Evolutionary conservation across 2,113 vertebrate genomes (phyloP).

Genomic region (Phaethon lepturus): DNA sequence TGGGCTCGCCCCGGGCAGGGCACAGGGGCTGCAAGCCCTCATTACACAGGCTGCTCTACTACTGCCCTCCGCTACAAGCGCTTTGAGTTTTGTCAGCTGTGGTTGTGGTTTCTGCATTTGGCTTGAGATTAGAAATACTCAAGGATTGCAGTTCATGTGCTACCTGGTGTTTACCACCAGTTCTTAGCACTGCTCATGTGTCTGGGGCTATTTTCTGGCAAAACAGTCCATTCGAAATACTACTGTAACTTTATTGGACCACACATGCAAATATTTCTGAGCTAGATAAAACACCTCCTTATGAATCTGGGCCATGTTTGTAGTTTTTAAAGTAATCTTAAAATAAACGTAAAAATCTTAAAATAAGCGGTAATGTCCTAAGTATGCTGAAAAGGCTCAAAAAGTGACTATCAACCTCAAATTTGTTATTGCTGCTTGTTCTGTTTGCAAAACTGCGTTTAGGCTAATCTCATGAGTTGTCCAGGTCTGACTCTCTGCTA

Average conservation of each 20-base stretch:
- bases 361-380: not conserved
- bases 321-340: constrained; percentile 17
- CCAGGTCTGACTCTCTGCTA: not conserved
- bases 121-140: not conserved
- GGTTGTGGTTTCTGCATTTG: not conserved
- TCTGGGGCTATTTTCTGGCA: not conserved
- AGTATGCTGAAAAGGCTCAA: constrained; percentile 3
- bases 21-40: not conserved
- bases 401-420: not conserved
- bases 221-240: not conserved
- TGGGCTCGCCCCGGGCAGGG: not conserved
- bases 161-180: not conserved
- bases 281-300: not conserved
- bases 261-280: not conserved
- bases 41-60: not conserved
- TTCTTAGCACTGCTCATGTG: not conserved
- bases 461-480: not conserved
- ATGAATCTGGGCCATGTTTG: not conserved
- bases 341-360: constrained; percentile 39
- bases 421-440: not conserved
- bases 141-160: not conserved
- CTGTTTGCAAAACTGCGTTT: not conserved
- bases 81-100: not conserved
- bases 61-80: not conserved
- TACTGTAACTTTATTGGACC: not conserved